Percentiles rank a stretch among this genome's conserved stretches.
Conservation (phyloP, 1,140 invertebrate species). For the Panulirus ornatus region DNA sequence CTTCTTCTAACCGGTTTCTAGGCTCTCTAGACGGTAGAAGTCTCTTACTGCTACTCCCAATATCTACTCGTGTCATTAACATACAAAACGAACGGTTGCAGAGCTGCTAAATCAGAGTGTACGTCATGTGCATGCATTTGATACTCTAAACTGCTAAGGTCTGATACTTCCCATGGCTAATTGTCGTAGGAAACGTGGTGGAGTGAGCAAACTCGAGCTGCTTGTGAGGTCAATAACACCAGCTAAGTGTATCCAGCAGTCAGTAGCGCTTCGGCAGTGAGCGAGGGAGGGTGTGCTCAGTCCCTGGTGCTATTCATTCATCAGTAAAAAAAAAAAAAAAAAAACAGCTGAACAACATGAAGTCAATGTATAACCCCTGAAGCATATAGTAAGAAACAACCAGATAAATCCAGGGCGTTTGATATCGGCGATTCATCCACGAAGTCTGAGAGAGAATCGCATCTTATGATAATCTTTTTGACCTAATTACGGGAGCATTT, state of each 20-base stretch:
- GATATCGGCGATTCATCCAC: background rate
- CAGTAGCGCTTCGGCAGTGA: slow-evolving; percentile 35
- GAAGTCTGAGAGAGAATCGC: background rate
- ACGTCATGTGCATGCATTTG: no score
- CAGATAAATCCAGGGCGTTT: background rate
- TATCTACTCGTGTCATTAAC: no score
- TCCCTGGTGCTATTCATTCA: background rate
- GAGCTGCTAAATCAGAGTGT: no score
- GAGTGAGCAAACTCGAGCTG: background rate
- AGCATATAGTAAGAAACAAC: no score
- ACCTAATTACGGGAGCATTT: background rate
- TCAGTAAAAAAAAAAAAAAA: background rate
- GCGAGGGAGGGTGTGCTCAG: background rate
- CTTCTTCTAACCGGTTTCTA: background rate
- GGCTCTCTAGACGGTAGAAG: background rate
- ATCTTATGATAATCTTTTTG: background rate
- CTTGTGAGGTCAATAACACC: slow-evolving; percentile 37
- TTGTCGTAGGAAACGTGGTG: no score
- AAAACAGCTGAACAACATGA: background rate
- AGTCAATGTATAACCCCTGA: background rate
- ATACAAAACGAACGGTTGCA: no score
- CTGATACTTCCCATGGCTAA: no score
- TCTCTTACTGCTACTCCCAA: background rate
- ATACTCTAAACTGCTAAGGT: no score
- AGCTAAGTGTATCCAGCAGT: slow-evolving; percentile 26